Evolutionary conservation across 2,797 vertebrate species (phyloP), one percentile per base, ranked within the genome.

Genomic region (Hybognathus amarus): DNA sequence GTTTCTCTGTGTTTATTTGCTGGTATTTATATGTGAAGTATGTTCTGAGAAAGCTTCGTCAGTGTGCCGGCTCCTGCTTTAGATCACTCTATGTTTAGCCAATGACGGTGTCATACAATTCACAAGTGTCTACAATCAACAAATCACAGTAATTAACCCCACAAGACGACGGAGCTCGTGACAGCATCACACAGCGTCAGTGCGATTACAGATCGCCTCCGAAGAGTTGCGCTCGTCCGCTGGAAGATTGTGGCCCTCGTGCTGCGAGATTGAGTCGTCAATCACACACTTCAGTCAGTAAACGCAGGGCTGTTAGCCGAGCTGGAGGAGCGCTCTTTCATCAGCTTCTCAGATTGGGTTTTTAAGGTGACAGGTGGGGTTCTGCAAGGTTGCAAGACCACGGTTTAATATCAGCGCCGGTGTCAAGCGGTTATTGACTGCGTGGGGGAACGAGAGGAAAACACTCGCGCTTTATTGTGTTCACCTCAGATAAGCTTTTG

Each of bases 191-290:
- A 40, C 9, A 1, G 36, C 40, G 33, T 47, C 47, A 15, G 33
- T 47, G 77, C 82, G 89, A 87, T 90, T 81, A 68, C 87, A 42
- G 73, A 42, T 87, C 27, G 87, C 90, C 86, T 87, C 86, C 66
- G 1, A 73, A 71, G 88, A 87, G 68, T n/a, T 77, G 64, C 80
- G 87, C 85, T 77, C 82, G 94, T 94, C 91, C 92, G 89, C 93
- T 91, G 89, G 92, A 91, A 94, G 93, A 94, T 94, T 92, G 93
- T 88, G 88, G 90, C 92, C 89, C 90, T 90, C 93, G 84, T 70
- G 87, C 87, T 87, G 82, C 45, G 88, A 93, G 93, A 94, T 95
- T 94, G 94, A 93, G 91, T 94, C 91, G 90, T 94, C 91, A 92
- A 93, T 95, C 93, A 93, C 90, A 90, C 90, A 85, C 89, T 85